A percentile compares a stretch with the other conserved stretches of the same genome.
phyloP scores from a whole-genome alignment of 1,140 invertebrate species.

The Hypothenemus hampei region DNA sequence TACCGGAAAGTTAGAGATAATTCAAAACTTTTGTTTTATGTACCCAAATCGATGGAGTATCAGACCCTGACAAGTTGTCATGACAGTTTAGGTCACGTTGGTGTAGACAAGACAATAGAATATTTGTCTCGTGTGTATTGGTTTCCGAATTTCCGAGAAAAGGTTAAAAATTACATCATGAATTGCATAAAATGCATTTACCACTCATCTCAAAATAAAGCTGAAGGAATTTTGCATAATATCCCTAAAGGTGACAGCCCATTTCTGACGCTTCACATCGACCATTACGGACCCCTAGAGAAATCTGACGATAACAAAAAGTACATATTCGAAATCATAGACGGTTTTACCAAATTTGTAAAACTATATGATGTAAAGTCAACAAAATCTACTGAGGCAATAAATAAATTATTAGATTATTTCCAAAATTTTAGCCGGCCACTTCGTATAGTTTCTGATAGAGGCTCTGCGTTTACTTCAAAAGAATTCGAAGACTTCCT shows the following conservation, averaged over 20 bases:
- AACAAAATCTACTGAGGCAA: conserved; percentile 19
- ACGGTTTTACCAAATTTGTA: conserved; percentile 35
- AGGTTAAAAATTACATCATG: conserved; percentile 26
- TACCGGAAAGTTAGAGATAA: background rate
- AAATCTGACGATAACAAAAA: conserved; percentile 11
- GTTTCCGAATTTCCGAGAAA: conserved; percentile 36
- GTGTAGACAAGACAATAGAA: no score
- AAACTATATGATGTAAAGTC: conserved; percentile 23
- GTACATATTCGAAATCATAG: conserved; percentile 34
- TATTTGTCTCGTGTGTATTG: conserved; percentile 30
- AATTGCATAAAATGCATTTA: conserved; percentile 38
- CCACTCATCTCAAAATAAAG: conserved; percentile 32
- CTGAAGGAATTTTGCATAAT: conserved; percentile 30
- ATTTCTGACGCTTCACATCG: conserved; percentile 37
- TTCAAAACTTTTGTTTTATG: conserved; percentile 7
- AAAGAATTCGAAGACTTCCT: conserved; percentile 23
- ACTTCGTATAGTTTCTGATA: conserved; percentile 24
- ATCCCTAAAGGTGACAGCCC: conserved; percentile 36
- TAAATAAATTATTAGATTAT: conserved; percentile 24
- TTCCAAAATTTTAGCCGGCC: conserved; percentile 24
- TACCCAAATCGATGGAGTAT: conserved; percentile 1
- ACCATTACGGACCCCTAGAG: conserved; percentile 37
- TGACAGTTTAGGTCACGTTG: no score
- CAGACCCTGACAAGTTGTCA: no score
- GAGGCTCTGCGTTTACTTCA: conserved; percentile 27